phyloP scores from a whole-genome alignment of 2,113 vertebrate genomes.

The Phocoena phocoena region DNA sequence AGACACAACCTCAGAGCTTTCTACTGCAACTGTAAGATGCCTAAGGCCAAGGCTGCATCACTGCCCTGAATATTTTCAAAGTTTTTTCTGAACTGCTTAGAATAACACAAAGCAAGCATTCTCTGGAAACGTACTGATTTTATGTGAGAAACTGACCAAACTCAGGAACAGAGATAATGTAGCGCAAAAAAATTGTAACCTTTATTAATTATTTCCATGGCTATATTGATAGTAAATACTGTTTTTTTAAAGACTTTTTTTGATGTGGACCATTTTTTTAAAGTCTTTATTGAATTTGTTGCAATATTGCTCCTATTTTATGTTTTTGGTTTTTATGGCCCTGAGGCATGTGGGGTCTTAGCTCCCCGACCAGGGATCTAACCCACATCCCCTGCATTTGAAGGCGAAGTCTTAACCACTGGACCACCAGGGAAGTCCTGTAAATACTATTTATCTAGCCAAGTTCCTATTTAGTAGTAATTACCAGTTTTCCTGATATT shows the following conservation, averaged over 20 bases:
- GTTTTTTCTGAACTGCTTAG: background rate
- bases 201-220: background rate
- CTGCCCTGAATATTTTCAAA: background rate
- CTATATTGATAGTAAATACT: background rate
- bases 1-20: fast-evolving
- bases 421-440: too few relatives aligned
- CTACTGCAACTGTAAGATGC: too few relatives aligned
- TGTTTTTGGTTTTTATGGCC: too few relatives aligned
- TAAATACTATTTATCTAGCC: background rate
- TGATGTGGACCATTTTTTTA: too few relatives aligned
- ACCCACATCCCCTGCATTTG: too few relatives aligned
- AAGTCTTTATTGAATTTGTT: too few relatives aligned
- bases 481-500: background rate
- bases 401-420: too few relatives aligned
- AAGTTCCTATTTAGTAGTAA: background rate
- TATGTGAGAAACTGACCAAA: background rate
- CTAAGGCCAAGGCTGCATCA: fast-evolving
- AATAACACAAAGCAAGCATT: background rate
- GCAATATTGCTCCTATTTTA: too few relatives aligned
- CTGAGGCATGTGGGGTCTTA: too few relatives aligned
- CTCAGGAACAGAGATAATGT: background rate
- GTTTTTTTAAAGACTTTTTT: background rate
- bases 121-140: background rate
- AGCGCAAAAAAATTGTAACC: background rate
- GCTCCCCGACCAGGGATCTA: too few relatives aligned